phyloP scores from a whole-genome alignment of 2,113 vertebrate genomes.

The Poecilia latipinna region DNA sequence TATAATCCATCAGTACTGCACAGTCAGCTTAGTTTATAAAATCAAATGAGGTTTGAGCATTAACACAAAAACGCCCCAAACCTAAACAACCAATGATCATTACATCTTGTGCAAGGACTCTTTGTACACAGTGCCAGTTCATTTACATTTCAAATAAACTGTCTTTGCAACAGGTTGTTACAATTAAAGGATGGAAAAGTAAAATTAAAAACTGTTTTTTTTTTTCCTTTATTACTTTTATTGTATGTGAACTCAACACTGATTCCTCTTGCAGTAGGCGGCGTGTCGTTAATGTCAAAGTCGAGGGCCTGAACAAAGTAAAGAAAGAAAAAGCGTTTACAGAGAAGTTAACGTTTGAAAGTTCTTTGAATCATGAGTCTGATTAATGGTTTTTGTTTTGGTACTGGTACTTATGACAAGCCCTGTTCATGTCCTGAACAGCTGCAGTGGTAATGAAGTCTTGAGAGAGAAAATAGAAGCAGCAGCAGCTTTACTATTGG shows the following conservation, averaged over 20 bases:
- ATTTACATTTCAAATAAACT: too few relatives aligned
- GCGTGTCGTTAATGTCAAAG: not conserved
- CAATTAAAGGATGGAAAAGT: not conserved
- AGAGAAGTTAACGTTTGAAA: not conserved
- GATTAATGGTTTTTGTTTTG: constrained; percentile 5
- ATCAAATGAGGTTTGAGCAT: too few relatives aligned
- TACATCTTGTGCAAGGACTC: not conserved
- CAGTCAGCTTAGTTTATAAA: too few relatives aligned
- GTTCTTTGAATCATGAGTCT: not conserved
- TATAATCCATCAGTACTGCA: not conserved
- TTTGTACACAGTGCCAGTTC: too few relatives aligned
- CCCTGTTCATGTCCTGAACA: not conserved
- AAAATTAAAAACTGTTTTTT: not conserved
- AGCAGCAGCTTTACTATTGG: constrained; percentile 37
- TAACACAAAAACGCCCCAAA: too few relatives aligned
- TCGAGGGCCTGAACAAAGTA: not conserved
- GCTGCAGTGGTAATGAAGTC: constrained; percentile 35
- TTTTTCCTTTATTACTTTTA: not conserved
- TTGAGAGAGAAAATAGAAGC: constrained; percentile 27
- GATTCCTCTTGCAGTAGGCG: not conserved
- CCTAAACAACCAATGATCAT: too few relatives aligned
- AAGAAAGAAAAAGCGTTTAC: not conserved
- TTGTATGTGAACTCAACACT: not conserved
- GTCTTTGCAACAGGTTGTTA: not conserved
- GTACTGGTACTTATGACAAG: constrained; percentile 3